phyloP scores from a whole-genome alignment of 2,888 invertebrate genomes.

The Leucophora obtusa region DNA sequence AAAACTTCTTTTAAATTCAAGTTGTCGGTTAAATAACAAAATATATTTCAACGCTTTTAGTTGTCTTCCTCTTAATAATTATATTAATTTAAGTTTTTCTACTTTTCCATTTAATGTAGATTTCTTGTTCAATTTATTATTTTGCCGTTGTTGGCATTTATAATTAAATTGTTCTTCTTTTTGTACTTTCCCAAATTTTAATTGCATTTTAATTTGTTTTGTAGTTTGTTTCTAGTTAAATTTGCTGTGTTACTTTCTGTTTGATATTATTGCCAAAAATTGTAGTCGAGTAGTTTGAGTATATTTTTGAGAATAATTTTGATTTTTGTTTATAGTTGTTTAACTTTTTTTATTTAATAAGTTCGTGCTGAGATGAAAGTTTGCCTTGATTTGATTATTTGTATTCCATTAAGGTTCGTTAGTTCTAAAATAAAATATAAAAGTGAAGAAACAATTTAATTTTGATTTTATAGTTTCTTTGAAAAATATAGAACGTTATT shows the following conservation, averaged over 20 bases:
- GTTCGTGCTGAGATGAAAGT: background rate
- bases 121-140: conserved; percentile 8
- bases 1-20: background rate
- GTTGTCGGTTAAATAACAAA: background rate
- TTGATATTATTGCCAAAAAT: background rate
- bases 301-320: background rate
- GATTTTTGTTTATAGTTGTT: background rate
- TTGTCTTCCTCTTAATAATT: background rate
- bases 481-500: too few species aligned
- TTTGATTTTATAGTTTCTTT: background rate
- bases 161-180: conserved; percentile 12
- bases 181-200: conserved; percentile 19
- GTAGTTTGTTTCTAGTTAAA: conserved; percentile 10
- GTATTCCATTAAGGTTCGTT: background rate
- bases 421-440: conserved; percentile 6
- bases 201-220: conserved; percentile 43
- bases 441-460: background rate
- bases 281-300: background rate
- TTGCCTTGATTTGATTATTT: background rate
- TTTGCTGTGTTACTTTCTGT: background rate
- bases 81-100: conserved; percentile 4
- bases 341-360: background rate
- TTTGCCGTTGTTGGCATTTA: conserved; percentile 17
- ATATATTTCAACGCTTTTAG: background rate
- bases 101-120: background rate